phyloP scores from a whole-genome alignment of 2,113 vertebrate genomes.

The Malurus alboscapulatus region DNA sequence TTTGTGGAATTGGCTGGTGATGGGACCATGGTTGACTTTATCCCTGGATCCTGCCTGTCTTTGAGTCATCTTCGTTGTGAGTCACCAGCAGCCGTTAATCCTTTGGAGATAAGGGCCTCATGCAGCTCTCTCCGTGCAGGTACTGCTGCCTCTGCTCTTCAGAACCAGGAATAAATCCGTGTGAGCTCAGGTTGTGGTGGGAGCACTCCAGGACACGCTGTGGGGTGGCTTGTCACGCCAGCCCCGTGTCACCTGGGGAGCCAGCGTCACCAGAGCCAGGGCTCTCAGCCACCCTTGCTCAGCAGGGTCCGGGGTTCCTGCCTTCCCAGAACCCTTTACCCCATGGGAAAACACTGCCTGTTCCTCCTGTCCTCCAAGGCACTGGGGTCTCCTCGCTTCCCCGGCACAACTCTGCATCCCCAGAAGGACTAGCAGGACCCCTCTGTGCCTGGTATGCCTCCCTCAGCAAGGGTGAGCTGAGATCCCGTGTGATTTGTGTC shows the following conservation, averaged over 20 bases:
- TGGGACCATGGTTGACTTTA: background rate
- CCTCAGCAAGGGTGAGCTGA: background rate
- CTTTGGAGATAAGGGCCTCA: background rate
- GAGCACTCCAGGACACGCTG: background rate
- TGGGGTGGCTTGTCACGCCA: rapidly evolving
- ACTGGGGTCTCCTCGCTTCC: background rate
- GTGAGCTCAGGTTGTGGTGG: background rate
- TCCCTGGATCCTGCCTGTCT: conserved; percentile 24
- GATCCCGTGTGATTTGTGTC: background rate
- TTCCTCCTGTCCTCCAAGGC: background rate
- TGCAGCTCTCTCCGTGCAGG: background rate
- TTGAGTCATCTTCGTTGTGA: conserved; percentile 52
- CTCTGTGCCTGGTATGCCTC: background rate
- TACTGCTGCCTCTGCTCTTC: background rate
- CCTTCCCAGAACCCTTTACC: rapidly evolving
- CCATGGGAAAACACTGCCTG: rapidly evolving
- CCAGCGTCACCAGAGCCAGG: background rate
- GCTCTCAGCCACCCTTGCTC: background rate
- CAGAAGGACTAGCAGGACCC: background rate
- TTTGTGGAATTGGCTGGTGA: background rate
- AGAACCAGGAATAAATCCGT: background rate
- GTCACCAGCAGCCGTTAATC: conserved; percentile 44
- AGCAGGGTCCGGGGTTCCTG: background rate
- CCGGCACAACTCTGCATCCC: background rate
- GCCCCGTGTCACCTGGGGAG: background rate